phyloP scores from a whole-genome alignment of 2,888 invertebrate genomes.

The Chrysina gloriosa region DNA sequence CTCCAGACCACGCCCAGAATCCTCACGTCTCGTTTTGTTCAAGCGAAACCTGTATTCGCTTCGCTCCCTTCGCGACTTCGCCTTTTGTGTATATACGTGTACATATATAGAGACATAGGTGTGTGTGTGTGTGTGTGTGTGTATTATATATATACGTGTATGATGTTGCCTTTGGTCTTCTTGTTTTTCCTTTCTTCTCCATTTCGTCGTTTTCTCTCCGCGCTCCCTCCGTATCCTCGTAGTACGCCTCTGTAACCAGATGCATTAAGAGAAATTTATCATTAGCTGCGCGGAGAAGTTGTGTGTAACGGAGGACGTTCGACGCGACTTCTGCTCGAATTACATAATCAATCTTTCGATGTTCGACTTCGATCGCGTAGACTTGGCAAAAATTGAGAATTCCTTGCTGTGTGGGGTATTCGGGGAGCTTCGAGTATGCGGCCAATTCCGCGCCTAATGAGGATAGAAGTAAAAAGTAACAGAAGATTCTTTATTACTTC shows the following conservation, averaged over 20 bases:
- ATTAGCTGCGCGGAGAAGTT: slow-evolving; percentile 17
- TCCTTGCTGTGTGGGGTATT: too few relatives aligned
- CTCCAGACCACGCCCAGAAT: slow-evolving; percentile 63
- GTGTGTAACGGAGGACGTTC: neutral
- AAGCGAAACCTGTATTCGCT: slow-evolving; percentile 38
- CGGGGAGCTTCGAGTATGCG: too few relatives aligned
- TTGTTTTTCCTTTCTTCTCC: slow-evolving; percentile 23
- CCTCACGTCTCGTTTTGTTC: slow-evolving; percentile 61
- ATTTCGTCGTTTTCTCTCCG: neutral
- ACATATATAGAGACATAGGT: slow-evolving; percentile 4
- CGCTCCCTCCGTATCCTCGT: slow-evolving; percentile 17
- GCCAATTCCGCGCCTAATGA: too few relatives aligned
- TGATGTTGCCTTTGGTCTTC: slow-evolving; percentile 17
- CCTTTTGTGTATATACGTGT: slow-evolving; percentile 31
- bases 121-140: too few relatives aligned
- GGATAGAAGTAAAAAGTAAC: too few relatives aligned
- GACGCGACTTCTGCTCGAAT: slow-evolving; percentile 6
- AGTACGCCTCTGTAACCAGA: slow-evolving; percentile 24
- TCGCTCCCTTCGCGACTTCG: slow-evolving; percentile 36
- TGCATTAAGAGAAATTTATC: slow-evolving; percentile 19
- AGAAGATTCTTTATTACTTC: too few relatives aligned
- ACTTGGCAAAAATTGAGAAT: too few relatives aligned
- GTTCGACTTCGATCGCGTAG: neutral
- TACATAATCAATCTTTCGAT: slow-evolving; percentile 26
- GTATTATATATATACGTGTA: neutral